Percentiles rank a stretch among this genome's conserved stretches.
Evolutionary conservation across 2,113 vertebrate genomes (phyloP).

Genomic region (Pelmatolapia mariae): DNA sequence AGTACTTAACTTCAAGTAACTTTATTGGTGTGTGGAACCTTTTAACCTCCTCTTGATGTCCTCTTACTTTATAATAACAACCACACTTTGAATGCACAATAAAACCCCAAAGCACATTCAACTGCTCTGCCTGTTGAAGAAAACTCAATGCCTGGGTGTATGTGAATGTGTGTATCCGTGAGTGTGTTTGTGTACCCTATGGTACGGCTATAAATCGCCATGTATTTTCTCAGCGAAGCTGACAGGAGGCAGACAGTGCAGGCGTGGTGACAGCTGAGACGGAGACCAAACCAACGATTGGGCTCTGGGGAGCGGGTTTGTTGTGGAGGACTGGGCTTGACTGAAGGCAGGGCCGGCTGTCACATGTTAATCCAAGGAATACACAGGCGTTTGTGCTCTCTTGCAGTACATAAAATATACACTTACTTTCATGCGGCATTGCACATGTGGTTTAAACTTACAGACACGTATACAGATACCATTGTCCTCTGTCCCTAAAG

Average conservation of each 20-base stretch:
- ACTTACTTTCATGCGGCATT: neutral
- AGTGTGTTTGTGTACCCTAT: neutral
- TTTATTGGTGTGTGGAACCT: neutral
- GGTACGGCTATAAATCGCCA: neutral
- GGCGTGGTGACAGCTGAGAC: constrained; percentile 39
- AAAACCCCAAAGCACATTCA: neutral
- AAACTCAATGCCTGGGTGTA: neutral
- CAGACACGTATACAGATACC: neutral
- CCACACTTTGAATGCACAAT: neutral
- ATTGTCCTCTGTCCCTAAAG: neutral
- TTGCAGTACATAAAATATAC: neutral
- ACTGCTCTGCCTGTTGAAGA: neutral
- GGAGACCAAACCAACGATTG: constrained; percentile 29
- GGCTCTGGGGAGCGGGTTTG: constrained; percentile 30
- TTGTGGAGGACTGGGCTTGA: constrained; percentile 17
- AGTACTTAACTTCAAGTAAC: neutral
- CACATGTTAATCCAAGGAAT: constrained; percentile 41
- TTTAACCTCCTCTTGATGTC: neutral
- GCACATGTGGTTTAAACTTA: neutral
- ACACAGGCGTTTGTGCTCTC: neutral
- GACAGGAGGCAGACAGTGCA: constrained; percentile 34
- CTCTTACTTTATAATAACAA: neutral
- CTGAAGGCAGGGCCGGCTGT: constrained; percentile 35
- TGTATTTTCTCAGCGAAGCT: constrained; percentile 18
- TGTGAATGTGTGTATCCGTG: neutral